These are phyloP conservation scores for Tapera naevia DNA, from an alignment of 2,797 vertebrate genomes.

Conservation along the genomic window DNA sequence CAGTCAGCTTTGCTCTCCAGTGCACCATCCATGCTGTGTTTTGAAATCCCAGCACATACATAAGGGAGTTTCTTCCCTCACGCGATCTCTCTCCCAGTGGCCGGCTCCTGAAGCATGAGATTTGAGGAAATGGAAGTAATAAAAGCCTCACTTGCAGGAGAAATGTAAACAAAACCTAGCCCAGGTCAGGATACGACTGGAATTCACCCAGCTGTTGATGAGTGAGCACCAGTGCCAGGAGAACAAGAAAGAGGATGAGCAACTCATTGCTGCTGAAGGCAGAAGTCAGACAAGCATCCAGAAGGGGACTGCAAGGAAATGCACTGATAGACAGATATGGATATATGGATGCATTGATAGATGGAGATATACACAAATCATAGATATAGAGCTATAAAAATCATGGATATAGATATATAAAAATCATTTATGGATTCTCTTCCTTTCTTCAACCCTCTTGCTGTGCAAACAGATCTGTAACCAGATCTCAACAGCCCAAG, in stretches of 20 bases:
- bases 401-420: background rate
- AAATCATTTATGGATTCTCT: background rate
- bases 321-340: fast-evolving
- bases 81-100: fast-evolving
- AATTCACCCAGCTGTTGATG: background rate
- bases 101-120: background rate
- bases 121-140: background rate
- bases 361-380: too few species aligned
- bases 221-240: background rate
- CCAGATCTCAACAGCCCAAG: background rate
- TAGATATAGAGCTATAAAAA: too few species aligned
- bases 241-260: background rate
- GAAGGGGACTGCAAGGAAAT: background rate
- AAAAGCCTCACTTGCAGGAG: background rate
- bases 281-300: background rate
- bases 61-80: background rate
- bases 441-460: background rate
- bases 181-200: background rate
- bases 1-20: slow-evolving; percentile 10
- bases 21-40: background rate
- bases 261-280: background rate
- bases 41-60: background rate
- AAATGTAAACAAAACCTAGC: background rate
- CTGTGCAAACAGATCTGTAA: background rate
- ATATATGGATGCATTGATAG: background rate